These are phyloP conservation scores for Apus apus DNA, from an alignment of 2,113 vertebrate genomes.

Conservation along the genomic window DNA sequence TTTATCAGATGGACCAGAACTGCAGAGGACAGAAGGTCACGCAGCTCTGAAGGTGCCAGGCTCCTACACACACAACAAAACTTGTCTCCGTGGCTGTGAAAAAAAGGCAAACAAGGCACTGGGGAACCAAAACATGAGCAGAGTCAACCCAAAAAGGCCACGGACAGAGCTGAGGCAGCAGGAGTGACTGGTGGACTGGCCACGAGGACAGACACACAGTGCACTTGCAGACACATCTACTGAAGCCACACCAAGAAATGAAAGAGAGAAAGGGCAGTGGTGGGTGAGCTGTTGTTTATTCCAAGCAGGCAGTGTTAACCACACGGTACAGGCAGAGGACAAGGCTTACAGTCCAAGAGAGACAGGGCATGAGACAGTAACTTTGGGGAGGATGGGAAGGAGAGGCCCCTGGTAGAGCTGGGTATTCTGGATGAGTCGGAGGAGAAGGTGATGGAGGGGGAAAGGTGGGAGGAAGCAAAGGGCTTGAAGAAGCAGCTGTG, in stretches of 20 bases:
- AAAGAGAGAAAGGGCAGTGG: background rate
- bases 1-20: background rate
- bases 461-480: background rate
- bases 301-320: background rate
- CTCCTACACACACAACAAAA: background rate
- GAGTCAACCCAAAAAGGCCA: background rate
- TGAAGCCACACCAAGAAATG: conserved; percentile 9
- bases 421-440: background rate
- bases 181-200: background rate
- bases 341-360: background rate
- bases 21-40: background rate
- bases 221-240: background rate
- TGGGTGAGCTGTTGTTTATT: conserved; percentile 44
- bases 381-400: background rate
- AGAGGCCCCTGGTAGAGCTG: background rate
- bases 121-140: background rate
- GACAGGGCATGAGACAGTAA: background rate
- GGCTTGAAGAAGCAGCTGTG: background rate
- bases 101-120: background rate
- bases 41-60: background rate
- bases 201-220: background rate
- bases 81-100: background rate
- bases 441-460: background rate
- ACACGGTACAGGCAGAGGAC: conserved; percentile 13
- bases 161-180: accelerated